Conservation (phyloP, 53 echinoderm and acorn worm species). For the Echinometra lucunter region DNA sequence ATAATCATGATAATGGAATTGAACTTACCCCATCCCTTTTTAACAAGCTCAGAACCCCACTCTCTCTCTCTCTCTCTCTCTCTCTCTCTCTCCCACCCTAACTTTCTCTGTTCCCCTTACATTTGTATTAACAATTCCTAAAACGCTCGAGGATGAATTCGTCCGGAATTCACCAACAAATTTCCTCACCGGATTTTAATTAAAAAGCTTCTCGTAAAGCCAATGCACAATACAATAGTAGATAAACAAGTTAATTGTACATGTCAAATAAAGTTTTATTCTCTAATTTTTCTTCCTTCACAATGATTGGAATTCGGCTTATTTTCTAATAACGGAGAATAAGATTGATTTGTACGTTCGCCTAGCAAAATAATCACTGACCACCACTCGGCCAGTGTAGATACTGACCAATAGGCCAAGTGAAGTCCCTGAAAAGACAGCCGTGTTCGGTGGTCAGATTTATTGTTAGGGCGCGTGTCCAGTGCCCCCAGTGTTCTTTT, state of each 20-base stretch:
- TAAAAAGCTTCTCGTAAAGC: neutral
- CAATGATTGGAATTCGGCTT: conserved; percentile 10
- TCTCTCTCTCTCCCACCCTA: neutral
- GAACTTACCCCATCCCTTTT: neutral
- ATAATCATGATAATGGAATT: too few species aligned
- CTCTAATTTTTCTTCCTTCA: neutral
- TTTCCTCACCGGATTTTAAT: neutral
- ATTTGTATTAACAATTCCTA: neutral
- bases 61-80: neutral
- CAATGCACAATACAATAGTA: neutral
- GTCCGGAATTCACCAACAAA: neutral
- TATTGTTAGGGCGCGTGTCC: conserved; percentile 5
- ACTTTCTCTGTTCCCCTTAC: neutral
- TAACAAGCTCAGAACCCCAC: too few species aligned
- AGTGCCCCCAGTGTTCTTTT: conserved; percentile 1
- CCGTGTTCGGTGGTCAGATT: conserved; percentile 11
- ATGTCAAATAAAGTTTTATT: neutral
- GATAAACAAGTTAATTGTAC: conserved; percentile 14
- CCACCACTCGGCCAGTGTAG: neutral
- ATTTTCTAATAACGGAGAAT: neutral
- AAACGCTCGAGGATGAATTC: neutral
- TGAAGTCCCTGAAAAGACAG: neutral
- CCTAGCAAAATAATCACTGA: conserved; percentile 41
- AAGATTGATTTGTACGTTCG: conserved; percentile 17
- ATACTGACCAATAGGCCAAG: neutral